phyloP scores from a whole-genome alignment of 2,113 vertebrate species.

The Chroicocephalus ridibundus region DNA sequence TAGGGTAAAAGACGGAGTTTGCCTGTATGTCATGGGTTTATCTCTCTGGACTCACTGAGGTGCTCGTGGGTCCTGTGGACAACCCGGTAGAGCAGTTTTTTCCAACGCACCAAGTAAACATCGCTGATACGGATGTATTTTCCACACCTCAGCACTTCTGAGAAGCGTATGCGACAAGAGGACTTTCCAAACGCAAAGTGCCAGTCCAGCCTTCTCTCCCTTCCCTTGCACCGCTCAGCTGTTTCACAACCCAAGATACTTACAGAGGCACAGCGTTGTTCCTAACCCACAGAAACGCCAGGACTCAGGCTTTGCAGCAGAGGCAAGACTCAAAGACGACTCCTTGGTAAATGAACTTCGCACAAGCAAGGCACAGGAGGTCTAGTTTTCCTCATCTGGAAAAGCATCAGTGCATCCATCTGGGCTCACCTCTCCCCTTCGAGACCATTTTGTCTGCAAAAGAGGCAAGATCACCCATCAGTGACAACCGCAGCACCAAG shows the following conservation, averaged over 20 bases:
- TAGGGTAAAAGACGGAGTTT: not conserved
- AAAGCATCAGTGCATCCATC: not conserved
- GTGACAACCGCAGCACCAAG: not conserved
- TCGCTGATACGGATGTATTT: not conserved
- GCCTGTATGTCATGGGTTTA: not conserved
- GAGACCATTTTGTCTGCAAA: not conserved
- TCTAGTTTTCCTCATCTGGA: not conserved
- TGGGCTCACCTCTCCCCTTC: not conserved
- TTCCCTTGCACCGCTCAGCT: not conserved
- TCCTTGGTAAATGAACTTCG: not conserved
- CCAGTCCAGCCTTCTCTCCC: not conserved
- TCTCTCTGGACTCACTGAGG: not conserved
- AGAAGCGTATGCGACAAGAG: not conserved
- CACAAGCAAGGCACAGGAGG: not conserved
- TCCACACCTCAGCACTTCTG: not conserved
- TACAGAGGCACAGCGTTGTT: not conserved
- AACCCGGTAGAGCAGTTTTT: not conserved
- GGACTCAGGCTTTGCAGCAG: not conserved
- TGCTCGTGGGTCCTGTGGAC: not conserved
- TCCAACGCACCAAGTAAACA: not conserved
- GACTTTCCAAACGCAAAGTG: not conserved
- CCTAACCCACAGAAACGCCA: not conserved
- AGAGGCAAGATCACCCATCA: not conserved
- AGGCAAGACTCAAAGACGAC: not conserved
- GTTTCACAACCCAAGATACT: not conserved